phyloP scores from a whole-genome alignment of 2,888 invertebrate genomes.

The Macropis europaea region DNA sequence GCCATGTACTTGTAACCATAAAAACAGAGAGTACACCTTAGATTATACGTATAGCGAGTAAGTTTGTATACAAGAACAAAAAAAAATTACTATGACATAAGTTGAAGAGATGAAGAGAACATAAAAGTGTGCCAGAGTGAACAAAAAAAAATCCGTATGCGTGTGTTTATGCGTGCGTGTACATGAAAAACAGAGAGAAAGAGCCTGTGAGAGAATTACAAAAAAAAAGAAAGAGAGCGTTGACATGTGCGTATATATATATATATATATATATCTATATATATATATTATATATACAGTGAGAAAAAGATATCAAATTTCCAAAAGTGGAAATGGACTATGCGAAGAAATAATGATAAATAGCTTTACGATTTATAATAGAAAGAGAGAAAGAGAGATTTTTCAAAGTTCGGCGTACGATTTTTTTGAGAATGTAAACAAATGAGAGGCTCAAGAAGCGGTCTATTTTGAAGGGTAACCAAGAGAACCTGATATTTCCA shows the following conservation, averaged over 20 bases:
- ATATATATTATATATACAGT: slow-evolving; percentile 4
- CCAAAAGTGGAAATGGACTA: slow-evolving; percentile 32
- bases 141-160: slow-evolving; percentile 4
- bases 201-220: slow-evolving; percentile 33
- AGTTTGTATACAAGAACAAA: slow-evolving; percentile 78
- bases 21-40: slow-evolving; percentile 73
- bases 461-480: slow-evolving; percentile 61
- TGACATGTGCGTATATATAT: slow-evolving; percentile 37
- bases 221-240: slow-evolving; percentile 22
- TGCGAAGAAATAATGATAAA: slow-evolving; percentile 55
- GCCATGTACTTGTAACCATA: slow-evolving; percentile 76
- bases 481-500: slow-evolving; percentile 54
- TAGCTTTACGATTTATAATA: slow-evolving; percentile 68
- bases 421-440: slow-evolving; percentile 56
- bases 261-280: slow-evolving; percentile 7
- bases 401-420: slow-evolving; percentile 57
- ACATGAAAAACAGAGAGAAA: slow-evolving; percentile 21
- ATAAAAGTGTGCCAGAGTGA: slow-evolving; percentile 24
- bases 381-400: slow-evolving; percentile 24
- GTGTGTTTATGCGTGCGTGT: slow-evolving; percentile 10
- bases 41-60: slow-evolving; percentile 73
- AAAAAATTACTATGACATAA: slow-evolving; percentile 64
- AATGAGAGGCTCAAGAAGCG: slow-evolving; percentile 59
- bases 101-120: slow-evolving; percentile 40
- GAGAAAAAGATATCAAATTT: slow-evolving; percentile 42